Base-by-base conservation (phyloP, 2,888 invertebrate species). In the Caenorhabditis zanzibari region DNA sequence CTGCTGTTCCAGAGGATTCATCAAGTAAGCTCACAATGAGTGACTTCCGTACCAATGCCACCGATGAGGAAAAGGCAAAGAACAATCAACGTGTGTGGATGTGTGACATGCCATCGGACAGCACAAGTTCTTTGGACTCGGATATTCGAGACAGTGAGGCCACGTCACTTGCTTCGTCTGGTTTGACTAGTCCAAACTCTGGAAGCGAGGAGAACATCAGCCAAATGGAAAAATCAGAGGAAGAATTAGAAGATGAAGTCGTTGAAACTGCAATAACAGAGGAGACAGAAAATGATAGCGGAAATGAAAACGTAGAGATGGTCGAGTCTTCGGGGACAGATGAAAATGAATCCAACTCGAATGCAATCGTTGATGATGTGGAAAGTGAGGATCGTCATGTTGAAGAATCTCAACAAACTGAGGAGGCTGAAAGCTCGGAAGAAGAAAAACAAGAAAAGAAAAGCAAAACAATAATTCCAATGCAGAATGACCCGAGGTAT, bases 11-110 rank as follows among this genome's bases (percentile, higher is more conserved):
- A 16, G 85, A 80, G 24, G 64, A 73, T 14, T 75, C 72, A 3
- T 63, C 76, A 0, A 61, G 52, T n/a, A 71, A 64, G 3, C 81
- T 89, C n/a, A 88, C 86, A n/a, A 89, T 89, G 83, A 81, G 80
- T 35, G 89, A 87, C 47, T 89, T 88, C 73, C 85, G 87, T 10
- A 71, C 81, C 4, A 69, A 71, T 49, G 52, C 64, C 7, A 68
- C 82, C 9, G 85, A 85, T 22, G 77, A 74, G 47, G 85, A 77
- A 22, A 81, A 72, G 35, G 84, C 72, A 22, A 80, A 84, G 52
- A 74, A 59, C 28, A 81, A 72, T 38, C 80, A 71, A 12, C 56
- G 75, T 19, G 74, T 83, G 28, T 83, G 83, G 83, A 79, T 83
- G 83, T 75, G 75, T 35, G 79, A 79, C 49, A 74, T 83, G 80